phyloP scores from a whole-genome alignment of 2,888 invertebrate genomes.

The Melitaea athalia region DNA sequence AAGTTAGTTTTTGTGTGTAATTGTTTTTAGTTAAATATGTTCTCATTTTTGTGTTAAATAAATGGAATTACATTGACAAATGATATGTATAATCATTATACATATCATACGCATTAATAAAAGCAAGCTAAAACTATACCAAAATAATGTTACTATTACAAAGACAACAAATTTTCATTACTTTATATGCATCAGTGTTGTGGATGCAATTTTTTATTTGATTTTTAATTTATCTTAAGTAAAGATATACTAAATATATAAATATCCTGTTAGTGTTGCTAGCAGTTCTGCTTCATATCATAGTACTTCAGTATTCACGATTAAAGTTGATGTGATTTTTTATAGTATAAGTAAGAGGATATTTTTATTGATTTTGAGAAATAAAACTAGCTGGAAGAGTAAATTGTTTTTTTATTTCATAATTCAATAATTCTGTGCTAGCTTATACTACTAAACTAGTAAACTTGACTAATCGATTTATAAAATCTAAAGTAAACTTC shows the following conservation, averaged over 20 bases:
- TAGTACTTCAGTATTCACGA: slow-evolving; percentile 62
- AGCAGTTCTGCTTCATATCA: slow-evolving; percentile 61
- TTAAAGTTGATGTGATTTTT: slow-evolving; percentile 70
- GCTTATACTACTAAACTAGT: slow-evolving; percentile 6
- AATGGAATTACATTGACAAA: too few relatives aligned
- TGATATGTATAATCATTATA: too few relatives aligned
- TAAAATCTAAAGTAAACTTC: neutral
- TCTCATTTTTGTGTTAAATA: too few relatives aligned
- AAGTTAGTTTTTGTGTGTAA: too few relatives aligned
- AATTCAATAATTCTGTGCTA: slow-evolving; percentile 18
- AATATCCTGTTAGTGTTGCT: slow-evolving; percentile 59
- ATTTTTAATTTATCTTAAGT: neutral
- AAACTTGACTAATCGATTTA: neutral
- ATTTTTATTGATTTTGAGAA: slow-evolving; percentile 78
- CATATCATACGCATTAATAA: too few relatives aligned
- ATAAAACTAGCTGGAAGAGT: slow-evolving; percentile 71
- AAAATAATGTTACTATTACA: too few relatives aligned
- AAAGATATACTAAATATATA: neutral
- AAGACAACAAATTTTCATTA: too few relatives aligned
- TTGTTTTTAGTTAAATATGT: too few relatives aligned
- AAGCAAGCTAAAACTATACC: too few relatives aligned
- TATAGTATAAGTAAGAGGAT: slow-evolving; percentile 75
- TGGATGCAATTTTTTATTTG: neutral
- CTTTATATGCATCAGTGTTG: neutral
- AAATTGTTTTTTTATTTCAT: slow-evolving; percentile 30